These are phyloP conservation scores for Phlogophora meticulosa DNA, from an alignment of 2,888 invertebrate species.

Conservation along the genomic window DNA sequence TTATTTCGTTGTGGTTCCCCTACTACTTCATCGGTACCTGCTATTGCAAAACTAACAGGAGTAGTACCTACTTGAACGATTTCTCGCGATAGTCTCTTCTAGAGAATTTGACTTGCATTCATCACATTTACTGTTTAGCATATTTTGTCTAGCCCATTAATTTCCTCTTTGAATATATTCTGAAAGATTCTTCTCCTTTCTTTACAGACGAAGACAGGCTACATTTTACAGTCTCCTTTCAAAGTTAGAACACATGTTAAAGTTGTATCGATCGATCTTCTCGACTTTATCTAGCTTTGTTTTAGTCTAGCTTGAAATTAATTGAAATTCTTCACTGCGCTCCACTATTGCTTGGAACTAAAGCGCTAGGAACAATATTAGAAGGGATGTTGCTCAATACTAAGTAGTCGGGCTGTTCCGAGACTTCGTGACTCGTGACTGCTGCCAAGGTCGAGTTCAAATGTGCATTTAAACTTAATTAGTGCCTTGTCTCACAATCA, in stretches of 20 bases:
- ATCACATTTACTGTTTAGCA: neutral
- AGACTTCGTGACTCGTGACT: slow-evolving; percentile 71
- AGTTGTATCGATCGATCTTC: neutral
- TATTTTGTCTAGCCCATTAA: neutral
- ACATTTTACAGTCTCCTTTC: neutral
- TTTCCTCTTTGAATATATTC: neutral
- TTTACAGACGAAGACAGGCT: neutral
- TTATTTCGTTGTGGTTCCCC: slow-evolving; percentile 35
- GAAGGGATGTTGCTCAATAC: slow-evolving; percentile 76
- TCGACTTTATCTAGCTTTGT: slow-evolving; percentile 6
- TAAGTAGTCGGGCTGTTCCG: slow-evolving; percentile 51
- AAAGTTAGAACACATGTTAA: slow-evolving; percentile 4
- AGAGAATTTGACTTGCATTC: neutral
- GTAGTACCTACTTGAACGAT: neutral
- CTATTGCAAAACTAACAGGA: slow-evolving; percentile 29
- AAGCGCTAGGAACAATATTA: slow-evolving; percentile 69
- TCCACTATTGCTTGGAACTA: slow-evolving; percentile 43
- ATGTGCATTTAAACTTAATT: slow-evolving; percentile 72
- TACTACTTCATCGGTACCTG: slow-evolving; percentile 22
- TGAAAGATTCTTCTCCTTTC: neutral
- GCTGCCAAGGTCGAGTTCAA: slow-evolving; percentile 72
- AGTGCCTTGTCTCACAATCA: slow-evolving; percentile 59
- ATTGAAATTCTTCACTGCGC: slow-evolving; percentile 32
- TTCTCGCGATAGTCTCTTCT: neutral
- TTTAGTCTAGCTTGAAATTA: slow-evolving; percentile 11